Percentiles rank a stretch among this genome's conserved stretches.
Conservation (phyloP, 2,113 vertebrate species). For the Spea multiplicata region DNA sequence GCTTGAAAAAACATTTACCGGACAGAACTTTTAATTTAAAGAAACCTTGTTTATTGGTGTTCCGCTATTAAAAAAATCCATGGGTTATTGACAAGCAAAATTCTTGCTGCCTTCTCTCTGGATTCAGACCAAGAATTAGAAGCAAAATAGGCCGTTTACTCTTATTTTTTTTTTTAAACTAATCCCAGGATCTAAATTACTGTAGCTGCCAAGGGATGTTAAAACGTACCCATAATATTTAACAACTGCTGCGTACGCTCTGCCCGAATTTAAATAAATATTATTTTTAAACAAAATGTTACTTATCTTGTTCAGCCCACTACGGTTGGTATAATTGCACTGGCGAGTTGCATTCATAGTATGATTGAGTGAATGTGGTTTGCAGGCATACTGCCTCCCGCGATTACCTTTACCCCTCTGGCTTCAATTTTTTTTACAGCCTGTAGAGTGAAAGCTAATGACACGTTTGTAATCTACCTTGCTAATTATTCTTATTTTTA, state of each 20-base stretch:
- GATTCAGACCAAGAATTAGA: conserved; percentile 21
- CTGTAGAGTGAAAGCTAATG: no score
- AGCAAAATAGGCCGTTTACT: conserved; percentile 9
- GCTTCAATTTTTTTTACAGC: no score
- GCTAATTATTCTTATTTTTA: no score
- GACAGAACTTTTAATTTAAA: conserved; percentile 42
- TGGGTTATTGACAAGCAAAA: conserved; percentile 35
- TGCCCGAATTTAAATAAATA: neutral
- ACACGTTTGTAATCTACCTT: no score
- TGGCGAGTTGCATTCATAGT: no score
- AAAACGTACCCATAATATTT: neutral
- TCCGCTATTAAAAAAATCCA: conserved; percentile 42
- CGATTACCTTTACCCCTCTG: no score
- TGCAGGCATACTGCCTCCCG: no score
- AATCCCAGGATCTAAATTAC: conserved; percentile 29
- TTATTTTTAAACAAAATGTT: neutral
- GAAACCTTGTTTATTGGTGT: conserved; percentile 42
- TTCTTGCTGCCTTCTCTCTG: conserved; percentile 11
- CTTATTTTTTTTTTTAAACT: conserved; percentile 21
- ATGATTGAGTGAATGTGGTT: no score
- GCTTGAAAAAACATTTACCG: conserved; percentile 28
- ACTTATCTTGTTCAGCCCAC: conserved; percentile 4
- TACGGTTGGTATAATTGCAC: no score
- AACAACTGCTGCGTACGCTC: conserved; percentile 1
- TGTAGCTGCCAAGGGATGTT: conserved; percentile 9